Base-by-base conservation (phyloP, 2,797 vertebrate species). In the Basileuterus tristriatus region DNA sequence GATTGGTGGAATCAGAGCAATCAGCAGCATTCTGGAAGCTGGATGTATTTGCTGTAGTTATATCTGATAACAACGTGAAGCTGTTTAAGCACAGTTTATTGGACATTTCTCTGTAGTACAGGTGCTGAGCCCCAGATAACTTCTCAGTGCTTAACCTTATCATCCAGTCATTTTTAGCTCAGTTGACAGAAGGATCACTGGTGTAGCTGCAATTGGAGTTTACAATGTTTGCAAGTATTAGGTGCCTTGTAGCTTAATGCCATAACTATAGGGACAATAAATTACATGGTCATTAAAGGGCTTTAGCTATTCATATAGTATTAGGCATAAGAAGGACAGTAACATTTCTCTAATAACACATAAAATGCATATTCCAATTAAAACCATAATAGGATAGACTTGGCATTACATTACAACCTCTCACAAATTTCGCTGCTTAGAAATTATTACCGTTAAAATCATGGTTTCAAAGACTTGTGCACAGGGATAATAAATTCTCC, bases 321-420 rank as follows among this genome's bases (percentile, higher is more conserved):
- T 92, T 95, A 95, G 68, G 91, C 41, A 24, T 85, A 78, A 96
- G 82, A 46, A 96, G 81, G 87, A 91, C 75, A 93, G 93, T 91
- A 87, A 94, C 67, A 10, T 94, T 96, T 94, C 81, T 86, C 78
- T 95, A 95, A 94, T 69, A 89, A 76, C 77, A 56, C 64, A 84
- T 96, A 95, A 96, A 97, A 91, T 15, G 41, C 89, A 34, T 93
- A 92, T 96, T 97, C 91, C 92, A 96, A 97, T 97, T 96, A 97
- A 96, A 97, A 96, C 83, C 78, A 82, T 94, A 96, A 97, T 96
- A 80, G 90, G 95, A 96, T 96, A 89, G 93, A 82, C 69, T 79
- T 55, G 78, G 95, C 86, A 65, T 97, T 94, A 37, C 50, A 43
- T 96, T 97, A 95, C 94, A 91, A 44, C 75, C 87, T 59, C 86